Conservation (phyloP, 1,140 invertebrate genomes). For the Semibalanus balanoides region DNA sequence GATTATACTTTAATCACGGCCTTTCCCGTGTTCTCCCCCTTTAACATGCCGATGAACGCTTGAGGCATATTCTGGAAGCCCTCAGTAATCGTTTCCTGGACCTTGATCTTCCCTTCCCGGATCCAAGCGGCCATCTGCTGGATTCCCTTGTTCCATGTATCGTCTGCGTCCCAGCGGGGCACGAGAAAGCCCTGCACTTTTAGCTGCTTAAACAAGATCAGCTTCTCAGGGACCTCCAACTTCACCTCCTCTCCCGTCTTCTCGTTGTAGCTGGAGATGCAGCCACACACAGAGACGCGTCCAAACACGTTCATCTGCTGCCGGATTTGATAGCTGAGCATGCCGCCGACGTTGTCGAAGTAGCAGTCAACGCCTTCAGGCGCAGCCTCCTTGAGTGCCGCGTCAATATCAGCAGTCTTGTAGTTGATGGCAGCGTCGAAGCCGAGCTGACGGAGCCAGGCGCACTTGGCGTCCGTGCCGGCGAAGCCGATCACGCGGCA, state of each 20-base stretch:
- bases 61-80: constrained; percentile 48
- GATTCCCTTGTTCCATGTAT: constrained; percentile 38
- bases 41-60: constrained; percentile 45
- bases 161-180: constrained; percentile 29
- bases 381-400: constrained; percentile 43
- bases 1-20: too few species aligned
- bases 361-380: constrained; percentile 53
- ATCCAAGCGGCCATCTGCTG: constrained; percentile 43
- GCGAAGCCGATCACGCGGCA: constrained; percentile 54
- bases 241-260: constrained; percentile 21
- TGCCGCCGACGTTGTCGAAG: constrained; percentile 58
- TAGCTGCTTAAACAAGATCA: constrained; percentile 32
- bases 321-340: constrained; percentile 43
- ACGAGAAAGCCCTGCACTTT: constrained; percentile 46
- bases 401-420: constrained; percentile 40
- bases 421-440: constrained; percentile 57
- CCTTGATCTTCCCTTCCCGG: constrained; percentile 43
- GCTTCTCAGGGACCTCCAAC: constrained; percentile 23
- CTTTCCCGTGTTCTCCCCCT: constrained; percentile 41
- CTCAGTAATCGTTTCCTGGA: constrained; percentile 41
- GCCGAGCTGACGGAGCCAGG: constrained; percentile 46
- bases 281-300: constrained; percentile 45
- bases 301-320: constrained; percentile 45
- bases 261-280: constrained; percentile 44
- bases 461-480: constrained; percentile 50